A percentile compares a stretch with the other conserved stretches of the same genome.
Conservation (phyloP, 2,113 vertebrate species). For the Neodon shergylaensis region DNA sequence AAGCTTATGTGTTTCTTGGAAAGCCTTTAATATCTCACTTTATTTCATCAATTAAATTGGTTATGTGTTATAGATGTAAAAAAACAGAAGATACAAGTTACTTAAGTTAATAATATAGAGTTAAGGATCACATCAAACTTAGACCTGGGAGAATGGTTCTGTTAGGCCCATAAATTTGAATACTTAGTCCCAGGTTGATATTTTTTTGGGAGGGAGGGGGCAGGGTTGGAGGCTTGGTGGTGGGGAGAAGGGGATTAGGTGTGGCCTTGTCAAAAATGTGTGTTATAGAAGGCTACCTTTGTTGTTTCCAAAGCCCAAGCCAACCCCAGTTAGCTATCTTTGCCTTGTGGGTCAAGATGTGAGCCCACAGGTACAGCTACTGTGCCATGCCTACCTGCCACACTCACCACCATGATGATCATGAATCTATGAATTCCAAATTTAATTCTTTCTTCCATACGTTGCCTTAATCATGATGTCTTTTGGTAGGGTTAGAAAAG, state of each 20-base stretch:
- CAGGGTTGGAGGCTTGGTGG: no score
- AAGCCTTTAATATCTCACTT: not conserved
- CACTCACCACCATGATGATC: not conserved
- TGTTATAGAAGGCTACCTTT: not conserved
- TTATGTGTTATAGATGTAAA: not conserved
- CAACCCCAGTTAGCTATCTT: not conserved
- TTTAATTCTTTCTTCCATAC: not conserved
- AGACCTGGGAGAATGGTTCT: not conserved
- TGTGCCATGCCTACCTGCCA: not conserved
- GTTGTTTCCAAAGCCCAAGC: not conserved
- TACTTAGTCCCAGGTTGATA: not conserved
- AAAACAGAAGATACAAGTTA: constrained; percentile 13
- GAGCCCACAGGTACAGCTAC: not conserved
- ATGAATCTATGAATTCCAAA: not conserved
- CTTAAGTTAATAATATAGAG: constrained; percentile 21
- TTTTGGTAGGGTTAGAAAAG: not conserved
- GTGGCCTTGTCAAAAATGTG: no score
- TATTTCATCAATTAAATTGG: not conserved
- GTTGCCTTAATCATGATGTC: not conserved
- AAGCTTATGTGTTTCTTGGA: not conserved
- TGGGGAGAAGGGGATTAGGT: no score
- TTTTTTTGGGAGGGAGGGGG: not conserved
- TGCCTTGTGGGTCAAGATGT: not conserved
- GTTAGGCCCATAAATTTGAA: not conserved
- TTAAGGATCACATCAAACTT: constrained; percentile 56